Base-by-base conservation (phyloP, 2,113 vertebrate genomes). In the Oryctolagus cuniculus region DNA sequence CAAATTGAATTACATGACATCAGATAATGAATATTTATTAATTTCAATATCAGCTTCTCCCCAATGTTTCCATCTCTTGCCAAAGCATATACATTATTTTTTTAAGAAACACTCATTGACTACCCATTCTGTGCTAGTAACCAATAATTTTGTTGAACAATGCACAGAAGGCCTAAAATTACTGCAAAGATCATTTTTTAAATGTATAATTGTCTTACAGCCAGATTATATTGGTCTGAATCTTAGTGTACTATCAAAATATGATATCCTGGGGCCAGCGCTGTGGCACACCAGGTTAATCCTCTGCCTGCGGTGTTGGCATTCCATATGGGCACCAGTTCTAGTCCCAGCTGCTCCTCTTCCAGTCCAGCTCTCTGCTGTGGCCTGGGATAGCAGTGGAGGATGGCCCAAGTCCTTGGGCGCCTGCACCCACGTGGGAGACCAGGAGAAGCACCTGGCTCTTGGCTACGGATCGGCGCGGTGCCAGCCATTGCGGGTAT, bases 111-210 rank as follows among this genome's bases (percentile, higher is more conserved):
- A 24, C 24, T 58, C 21, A 10, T n/a, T 83, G 77, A 25, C 53
- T 22, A 77, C 53, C 17, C 78, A n/a, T 75, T 85, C 51, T 77
- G 5, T 69, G 27, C 36, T 58, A 89, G 13, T 85, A 44, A 72
- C 61, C 83, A 86, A 16, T 38, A 69, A 69, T 78, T 95, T 89
- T 92, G 55, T 78, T 73, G 31, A 93, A 74, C 73, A 85, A 38
- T 38, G 3, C 36, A 67, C 90, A 93, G 31, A 91, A 82, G 6
- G 16, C 27, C 85, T 89, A 7, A 84, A 94, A 80, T 87, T 66
- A 72, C 38, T 53, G 0, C 34, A 75, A 53, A 88, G 53, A 38
- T 64, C 21, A 10, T 92, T 95, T 87, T 5, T 17, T 89, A 84
- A 74, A 22, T 2, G 5, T 22, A 24, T 51, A 8, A 34, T 61